Evolutionary conservation across 2,113 vertebrate genomes (phyloP), one percentile per base, ranked within the genome.

Genomic region (Irena cyanogastra): DNA sequence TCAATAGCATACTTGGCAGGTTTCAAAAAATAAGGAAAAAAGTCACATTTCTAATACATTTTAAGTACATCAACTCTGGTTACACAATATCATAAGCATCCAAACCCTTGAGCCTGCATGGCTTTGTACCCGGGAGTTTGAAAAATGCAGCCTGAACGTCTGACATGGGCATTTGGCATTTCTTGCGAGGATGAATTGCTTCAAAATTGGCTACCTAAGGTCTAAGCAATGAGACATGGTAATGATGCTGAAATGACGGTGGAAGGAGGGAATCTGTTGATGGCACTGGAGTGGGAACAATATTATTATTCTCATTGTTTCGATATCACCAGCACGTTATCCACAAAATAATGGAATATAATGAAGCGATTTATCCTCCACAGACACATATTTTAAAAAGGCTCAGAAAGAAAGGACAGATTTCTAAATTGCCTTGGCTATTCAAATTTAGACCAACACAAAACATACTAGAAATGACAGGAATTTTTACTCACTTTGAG

Each of bases 121-220:
- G 75, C 56, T 75, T 88, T 70, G 54, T 83, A 90, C 63, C 63
- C 77, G 68, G 21, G 68, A 90, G 39, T 49, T 57, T 59, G 54
- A 86, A 70, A 94, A 77, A 78, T 4, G n/a, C 68, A 81, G 64
- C 42, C 79, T 75, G 82, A 83, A 63, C 0, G 6, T 21, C 90
- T 71, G 76, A 90, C 65, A 24, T 7, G 42, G 86, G 65, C 57
- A 50, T 65, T 88, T 61, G 93, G 88, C 88, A 81, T 87, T 93
- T 93, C 83, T 75, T 75, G 41, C 0, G 3, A 86, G 70, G 88
- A 84, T 56, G 61, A 90, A 96, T 94, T 90, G 83, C 88, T 95
- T 90, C 59, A 71, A 86, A 96, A 96, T 95, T 92, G 93, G 83
- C 88, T 96, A 97, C 95, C 93, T 92, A 89, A 96, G 90, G 90